These are phyloP conservation scores for Pangasianodon gigas DNA, from an alignment of 2,113 vertebrate genomes.

Conservation along the genomic window DNA sequence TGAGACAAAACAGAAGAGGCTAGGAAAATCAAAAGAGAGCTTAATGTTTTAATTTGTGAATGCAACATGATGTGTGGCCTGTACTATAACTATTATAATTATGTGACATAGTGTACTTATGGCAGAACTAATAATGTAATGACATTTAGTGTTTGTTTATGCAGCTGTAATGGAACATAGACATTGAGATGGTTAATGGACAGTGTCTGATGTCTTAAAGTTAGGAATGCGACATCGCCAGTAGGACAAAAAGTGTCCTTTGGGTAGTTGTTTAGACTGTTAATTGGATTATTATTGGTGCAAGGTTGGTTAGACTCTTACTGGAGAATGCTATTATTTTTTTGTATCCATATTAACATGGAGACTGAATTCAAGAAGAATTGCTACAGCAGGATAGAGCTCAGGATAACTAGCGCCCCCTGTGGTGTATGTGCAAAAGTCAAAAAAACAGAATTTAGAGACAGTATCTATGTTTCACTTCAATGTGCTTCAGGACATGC, in stretches of 20 bases:
- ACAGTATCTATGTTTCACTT: constrained; percentile 15
- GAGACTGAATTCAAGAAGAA: constrained; percentile 4
- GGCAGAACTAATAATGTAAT: constrained; percentile 37
- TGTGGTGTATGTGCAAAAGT: neutral
- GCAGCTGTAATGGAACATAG: constrained; percentile 11
- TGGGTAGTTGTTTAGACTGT: constrained; percentile 28
- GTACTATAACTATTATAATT: constrained; percentile 26
- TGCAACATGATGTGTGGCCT: neutral
- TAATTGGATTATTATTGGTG: constrained; percentile 35
- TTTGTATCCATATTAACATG: constrained; percentile 7
- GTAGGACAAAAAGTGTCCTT: constrained; percentile 31
- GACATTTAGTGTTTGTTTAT: constrained; percentile 33
- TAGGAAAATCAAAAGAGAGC: neutral
- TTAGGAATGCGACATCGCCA: constrained; percentile 26
- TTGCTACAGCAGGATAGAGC: neutral
- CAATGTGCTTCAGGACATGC: neutral
- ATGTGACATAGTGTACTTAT: constrained; percentile 29
- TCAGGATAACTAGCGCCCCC: constrained; percentile 18
- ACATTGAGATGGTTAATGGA: constrained; percentile 35
- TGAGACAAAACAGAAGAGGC: neutral
- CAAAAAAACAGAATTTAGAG: neutral
- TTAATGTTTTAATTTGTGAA: neutral
- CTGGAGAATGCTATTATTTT: constrained; percentile 13
- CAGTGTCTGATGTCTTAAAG: constrained; percentile 38
- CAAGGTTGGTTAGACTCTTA: constrained; percentile 36